phyloP scores from a whole-genome alignment of 2,797 vertebrate species.

The Fratercula arctica region DNA sequence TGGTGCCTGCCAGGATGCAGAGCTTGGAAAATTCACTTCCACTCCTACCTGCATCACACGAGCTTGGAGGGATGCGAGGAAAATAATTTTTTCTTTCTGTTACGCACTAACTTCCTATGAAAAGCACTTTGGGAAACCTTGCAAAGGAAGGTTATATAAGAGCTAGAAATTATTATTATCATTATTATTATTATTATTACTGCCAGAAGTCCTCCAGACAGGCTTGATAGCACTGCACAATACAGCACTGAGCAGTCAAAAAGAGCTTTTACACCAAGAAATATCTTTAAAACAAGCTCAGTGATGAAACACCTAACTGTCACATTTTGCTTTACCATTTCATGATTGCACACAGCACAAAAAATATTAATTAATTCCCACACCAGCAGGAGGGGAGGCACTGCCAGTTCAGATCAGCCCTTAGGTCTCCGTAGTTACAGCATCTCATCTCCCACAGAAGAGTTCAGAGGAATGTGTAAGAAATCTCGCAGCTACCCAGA shows the following conservation, averaged over 20 bases:
- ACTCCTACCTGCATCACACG: not conserved
- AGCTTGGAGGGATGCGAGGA: not conserved
- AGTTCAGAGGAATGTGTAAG: not conserved
- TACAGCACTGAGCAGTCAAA: not conserved
- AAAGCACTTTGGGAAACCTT: not conserved
- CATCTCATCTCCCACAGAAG: not conserved
- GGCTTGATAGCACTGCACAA: not conserved
- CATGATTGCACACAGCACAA: not conserved
- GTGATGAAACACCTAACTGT: not conserved
- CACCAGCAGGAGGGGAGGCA: slow-evolving; percentile 9
- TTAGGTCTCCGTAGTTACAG: slow-evolving; percentile 26
- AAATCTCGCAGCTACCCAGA: not conserved
- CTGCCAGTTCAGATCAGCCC: not conserved
- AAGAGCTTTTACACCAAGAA: not conserved
- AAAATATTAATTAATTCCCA: slow-evolving; percentile 23
- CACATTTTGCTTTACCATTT: not conserved
- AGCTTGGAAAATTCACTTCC: not conserved
- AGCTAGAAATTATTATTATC: not conserved
- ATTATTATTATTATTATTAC: not conserved
- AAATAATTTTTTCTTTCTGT: slow-evolving; percentile 1
- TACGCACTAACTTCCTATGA: not conserved
- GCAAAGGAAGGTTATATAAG: not conserved
- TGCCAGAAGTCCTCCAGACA: not conserved
- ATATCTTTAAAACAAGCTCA: not conserved
- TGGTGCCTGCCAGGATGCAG: not conserved